Percentiles rank a stretch among this genome's conserved stretches.
These are phyloP conservation scores for Eueides isabella DNA, from an alignment of 1,140 invertebrate genomes.

Conservation along the genomic window DNA sequence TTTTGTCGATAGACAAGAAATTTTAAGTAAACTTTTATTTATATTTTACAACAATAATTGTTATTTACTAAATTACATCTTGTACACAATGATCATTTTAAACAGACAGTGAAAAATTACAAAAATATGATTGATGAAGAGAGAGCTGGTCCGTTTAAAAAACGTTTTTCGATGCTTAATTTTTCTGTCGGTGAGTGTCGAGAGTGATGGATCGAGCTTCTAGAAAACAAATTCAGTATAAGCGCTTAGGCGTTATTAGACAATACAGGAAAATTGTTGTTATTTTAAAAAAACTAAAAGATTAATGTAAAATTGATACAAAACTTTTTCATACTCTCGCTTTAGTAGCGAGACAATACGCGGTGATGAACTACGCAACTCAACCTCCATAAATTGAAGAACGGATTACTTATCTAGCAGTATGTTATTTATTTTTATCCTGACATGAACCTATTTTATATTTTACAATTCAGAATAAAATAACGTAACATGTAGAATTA, in stretches of 20 bases:
- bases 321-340: too few relatives aligned
- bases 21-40: neutral
- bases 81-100: slow-evolving; percentile 40
- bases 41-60: neutral
- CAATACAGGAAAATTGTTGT: neutral
- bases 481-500: neutral
- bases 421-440: too few relatives aligned
- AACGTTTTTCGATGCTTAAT: slow-evolving; percentile 66
- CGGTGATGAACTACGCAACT: too few relatives aligned
- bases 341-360: too few relatives aligned
- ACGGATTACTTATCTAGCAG: too few relatives aligned
- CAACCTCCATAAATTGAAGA: too few relatives aligned
- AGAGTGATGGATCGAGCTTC: slow-evolving; percentile 57
- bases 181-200: slow-evolving; percentile 64
- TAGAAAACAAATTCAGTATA: slow-evolving; percentile 31
- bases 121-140: slow-evolving; percentile 61
- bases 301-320: neutral
- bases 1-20: too few relatives aligned
- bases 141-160: slow-evolving; percentile 54
- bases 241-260: slow-evolving; percentile 4
- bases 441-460: neutral
- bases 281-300: neutral
- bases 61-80: neutral
- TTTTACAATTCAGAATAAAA: neutral
- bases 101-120: slow-evolving; percentile 68